Evolutionary conservation across 2,797 vertebrate genomes (phyloP).

Genomic region (Adelosebastes latens): DNA sequence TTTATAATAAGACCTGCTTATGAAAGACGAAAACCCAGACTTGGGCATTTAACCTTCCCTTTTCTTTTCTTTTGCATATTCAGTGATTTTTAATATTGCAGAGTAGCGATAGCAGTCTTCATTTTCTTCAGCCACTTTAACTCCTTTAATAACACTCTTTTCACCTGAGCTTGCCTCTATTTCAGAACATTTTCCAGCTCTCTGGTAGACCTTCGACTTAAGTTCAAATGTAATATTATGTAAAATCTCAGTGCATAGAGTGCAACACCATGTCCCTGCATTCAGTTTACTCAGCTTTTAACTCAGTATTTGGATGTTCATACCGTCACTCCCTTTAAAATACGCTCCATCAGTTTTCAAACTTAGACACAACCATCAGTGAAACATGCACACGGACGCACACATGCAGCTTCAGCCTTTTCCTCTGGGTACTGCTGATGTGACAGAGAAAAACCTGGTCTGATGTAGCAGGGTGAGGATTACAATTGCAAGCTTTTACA

Average conservation of each 20-base stretch:
- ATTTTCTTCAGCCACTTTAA: slow-evolving; percentile 15
- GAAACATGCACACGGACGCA: slow-evolving; percentile 31
- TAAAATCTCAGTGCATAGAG: slow-evolving; percentile 38
- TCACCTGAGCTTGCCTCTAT: background rate
- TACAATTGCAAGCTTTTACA: slow-evolving; percentile 55
- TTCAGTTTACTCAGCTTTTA: slow-evolving; percentile 43
- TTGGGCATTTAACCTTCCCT: background rate
- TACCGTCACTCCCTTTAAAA: slow-evolving; percentile 52
- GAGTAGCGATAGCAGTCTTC: slow-evolving; percentile 1
- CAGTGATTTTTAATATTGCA: slow-evolving; percentile 21
- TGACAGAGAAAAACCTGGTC: slow-evolving; percentile 60
- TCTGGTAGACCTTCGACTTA: slow-evolving; percentile 11
- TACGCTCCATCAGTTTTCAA: slow-evolving; percentile 49
- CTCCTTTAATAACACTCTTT: slow-evolving; percentile 19
- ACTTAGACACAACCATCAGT: slow-evolving; percentile 32
- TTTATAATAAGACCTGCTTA: background rate
- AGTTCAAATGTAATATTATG: slow-evolving; percentile 34
- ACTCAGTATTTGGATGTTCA: slow-evolving; percentile 17
- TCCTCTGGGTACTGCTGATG: slow-evolving; percentile 52
- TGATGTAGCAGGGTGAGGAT: slow-evolving; percentile 56
- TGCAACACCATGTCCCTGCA: background rate
- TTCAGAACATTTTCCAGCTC: background rate
- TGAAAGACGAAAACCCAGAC: slow-evolving; percentile 16
- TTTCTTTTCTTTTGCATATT: slow-evolving; percentile 5
- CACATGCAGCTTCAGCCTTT: slow-evolving; percentile 56